Percentiles rank a stretch among this genome's conserved stretches.
These are phyloP conservation scores for Aricia artaxerxes DNA, from an alignment of 2,888 invertebrate genomes.

Conservation along the genomic window DNA sequence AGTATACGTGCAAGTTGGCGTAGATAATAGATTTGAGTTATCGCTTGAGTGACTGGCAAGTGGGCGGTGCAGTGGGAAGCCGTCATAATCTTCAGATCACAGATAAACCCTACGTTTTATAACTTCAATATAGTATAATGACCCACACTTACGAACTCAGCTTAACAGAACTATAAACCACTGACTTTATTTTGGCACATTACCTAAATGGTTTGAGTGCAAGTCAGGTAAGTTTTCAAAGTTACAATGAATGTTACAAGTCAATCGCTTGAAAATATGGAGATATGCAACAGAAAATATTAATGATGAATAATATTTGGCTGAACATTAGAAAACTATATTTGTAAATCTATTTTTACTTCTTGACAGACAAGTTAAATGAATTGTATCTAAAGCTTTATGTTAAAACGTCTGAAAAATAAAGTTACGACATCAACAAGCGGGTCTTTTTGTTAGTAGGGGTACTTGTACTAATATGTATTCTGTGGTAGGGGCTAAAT, in stretches of 20 bases:
- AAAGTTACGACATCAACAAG: no score
- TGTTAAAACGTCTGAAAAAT: no score
- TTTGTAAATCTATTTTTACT: neutral
- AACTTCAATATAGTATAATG: neutral
- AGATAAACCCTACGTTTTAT: slow-evolving; percentile 3
- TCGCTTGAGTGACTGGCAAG: neutral
- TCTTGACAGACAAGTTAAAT: no score
- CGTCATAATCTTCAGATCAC: neutral
- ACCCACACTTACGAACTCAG: neutral
- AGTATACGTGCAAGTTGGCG: neutral
- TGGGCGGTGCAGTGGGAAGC: neutral
- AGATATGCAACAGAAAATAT: neutral
- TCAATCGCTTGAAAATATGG: neutral
- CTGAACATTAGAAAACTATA: neutral
- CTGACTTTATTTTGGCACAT: neutral
- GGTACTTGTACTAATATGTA: no score
- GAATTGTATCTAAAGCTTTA: no score
- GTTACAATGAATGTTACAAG: neutral
- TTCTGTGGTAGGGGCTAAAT: no score
- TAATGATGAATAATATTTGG: neutral
- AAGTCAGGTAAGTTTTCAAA: no score
- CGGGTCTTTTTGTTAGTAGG: no score
- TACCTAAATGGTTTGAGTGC: no score
- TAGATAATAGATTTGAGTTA: neutral
- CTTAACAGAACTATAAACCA: neutral